A percentile compares a stretch with the other conserved stretches of the same genome.
Evolutionary conservation across 2,797 vertebrate species (phyloP).

Genomic region (Huso huso): DNA sequence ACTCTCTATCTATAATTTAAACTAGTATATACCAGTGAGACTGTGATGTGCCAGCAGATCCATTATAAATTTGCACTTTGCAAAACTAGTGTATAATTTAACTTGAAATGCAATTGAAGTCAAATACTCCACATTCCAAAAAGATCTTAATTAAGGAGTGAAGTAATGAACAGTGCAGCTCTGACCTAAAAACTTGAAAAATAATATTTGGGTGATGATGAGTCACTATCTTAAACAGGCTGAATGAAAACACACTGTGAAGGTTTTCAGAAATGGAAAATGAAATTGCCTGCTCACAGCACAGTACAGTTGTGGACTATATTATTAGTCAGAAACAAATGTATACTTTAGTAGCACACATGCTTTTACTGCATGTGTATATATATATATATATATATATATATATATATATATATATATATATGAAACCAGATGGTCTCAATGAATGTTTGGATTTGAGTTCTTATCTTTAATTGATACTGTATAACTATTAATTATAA

Average conservation of each 20-base stretch:
- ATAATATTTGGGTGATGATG: conserved; percentile 15
- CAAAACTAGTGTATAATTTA: conserved; percentile 23
- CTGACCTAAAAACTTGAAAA: conserved; percentile 6
- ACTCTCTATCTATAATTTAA: no score
- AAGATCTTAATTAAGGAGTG: background rate
- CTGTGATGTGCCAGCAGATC: conserved; percentile 1
- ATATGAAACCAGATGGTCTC: no score
- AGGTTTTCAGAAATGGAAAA: conserved; percentile 4
- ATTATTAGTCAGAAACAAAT: no score
- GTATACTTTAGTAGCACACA: no score
- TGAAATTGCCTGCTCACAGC: background rate
- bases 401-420: no score
- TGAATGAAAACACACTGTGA: conserved; percentile 5
- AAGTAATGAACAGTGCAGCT: background rate
- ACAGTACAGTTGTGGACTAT: background rate
- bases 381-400: no score
- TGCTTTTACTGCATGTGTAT: no score
- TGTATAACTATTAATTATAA: no score
- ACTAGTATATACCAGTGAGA: background rate
- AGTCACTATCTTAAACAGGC: conserved; percentile 16
- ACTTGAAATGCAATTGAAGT: conserved; percentile 12
- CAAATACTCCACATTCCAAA: conserved; percentile 5
- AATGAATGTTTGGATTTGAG: no score
- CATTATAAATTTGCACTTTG: conserved; percentile 8
- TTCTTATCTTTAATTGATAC: no score